Evolutionary conservation across 2,888 invertebrate species (phyloP).

Genomic region (Plusia festucae): DNA sequence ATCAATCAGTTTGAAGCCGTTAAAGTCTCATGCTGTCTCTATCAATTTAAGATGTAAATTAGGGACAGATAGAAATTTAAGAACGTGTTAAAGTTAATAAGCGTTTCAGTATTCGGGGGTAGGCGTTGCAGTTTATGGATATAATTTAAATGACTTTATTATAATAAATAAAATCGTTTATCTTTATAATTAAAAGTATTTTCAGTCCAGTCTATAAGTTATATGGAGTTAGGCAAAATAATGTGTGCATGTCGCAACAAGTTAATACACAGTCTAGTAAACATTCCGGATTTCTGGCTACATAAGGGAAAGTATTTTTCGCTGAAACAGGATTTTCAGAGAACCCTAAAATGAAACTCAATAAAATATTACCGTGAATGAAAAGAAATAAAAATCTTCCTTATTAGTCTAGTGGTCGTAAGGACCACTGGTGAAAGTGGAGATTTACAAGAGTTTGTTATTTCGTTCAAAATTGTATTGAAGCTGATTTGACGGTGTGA

Average conservation of each 20-base stretch:
- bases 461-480: conserved; percentile 2
- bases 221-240: conserved; percentile 6
- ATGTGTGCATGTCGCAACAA: conserved; percentile 9
- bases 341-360: neutral
- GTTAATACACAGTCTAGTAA: conserved; percentile 18
- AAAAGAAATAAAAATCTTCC: neutral
- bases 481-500: neutral
- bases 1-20: too few species aligned
- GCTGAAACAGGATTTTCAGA: neutral
- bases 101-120: too few species aligned
- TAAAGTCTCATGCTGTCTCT: too few species aligned
- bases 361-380: neutral
- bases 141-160: too few species aligned
- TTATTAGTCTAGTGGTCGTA: neutral
- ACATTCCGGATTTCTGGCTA: conserved; percentile 24
- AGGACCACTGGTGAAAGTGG: neutral
- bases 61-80: too few species aligned
- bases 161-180: too few species aligned
- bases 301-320: conserved; percentile 11
- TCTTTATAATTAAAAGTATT: too few species aligned
- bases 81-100: too few species aligned
- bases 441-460: neutral
- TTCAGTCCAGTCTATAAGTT: too few species aligned
- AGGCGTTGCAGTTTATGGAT: too few species aligned
- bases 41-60: too few species aligned